Evolutionary conservation across 2,888 invertebrate species (phyloP), one percentile per base, ranked within the genome.

Genomic region (Drosophila tanythrix): DNA sequence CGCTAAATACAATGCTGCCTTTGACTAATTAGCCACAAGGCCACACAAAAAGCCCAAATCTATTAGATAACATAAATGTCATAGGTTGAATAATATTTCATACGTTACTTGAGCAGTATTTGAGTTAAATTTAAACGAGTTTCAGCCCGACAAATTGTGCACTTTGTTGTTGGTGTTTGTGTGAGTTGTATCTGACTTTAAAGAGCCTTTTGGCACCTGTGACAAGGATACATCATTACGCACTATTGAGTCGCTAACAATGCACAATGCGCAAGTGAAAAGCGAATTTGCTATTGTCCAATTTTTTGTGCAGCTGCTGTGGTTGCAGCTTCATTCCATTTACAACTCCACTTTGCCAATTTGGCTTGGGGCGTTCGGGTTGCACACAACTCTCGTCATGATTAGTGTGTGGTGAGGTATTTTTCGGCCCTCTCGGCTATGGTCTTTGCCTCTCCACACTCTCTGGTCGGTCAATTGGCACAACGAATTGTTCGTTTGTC

Each of bases 381-480:
- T 60, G 56, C 60, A 13, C 51, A 57, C 25, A 40, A 21, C 43
- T 33, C 38, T 50, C 11, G 61, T 46, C 64, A 59, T 79, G 70
- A 79, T 78, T 59, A 74, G 79, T 69, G 51, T 69, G 73, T 46
- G 48, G 64, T 33, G 13, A 15, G 31, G 50, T 13, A 0, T 11
- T 33, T 31, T 56, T 21, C 25, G 21, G 29, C 25, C 33, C 46
- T 15, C 8, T 46, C 25, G 46, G 8, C 46, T 7, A 21, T 21
- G 21, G 13, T 11, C 13, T 51, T 31, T 25, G 25, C 33, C 25
- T 18, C 46, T 15, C 13, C 27, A 35, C 15, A 21, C 51, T 51
- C 50, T 10, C 50, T 11, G 31, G 21, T 33, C 62, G 65, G 53
- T 43, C 66, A 57, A 71, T 66, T 75, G 70, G 53, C 50, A 40